Evolutionary conservation across 1,140 invertebrate species (phyloP), one percentile per base, ranked within the genome.

Genomic region (Pollicipes pollicipes): DNA sequence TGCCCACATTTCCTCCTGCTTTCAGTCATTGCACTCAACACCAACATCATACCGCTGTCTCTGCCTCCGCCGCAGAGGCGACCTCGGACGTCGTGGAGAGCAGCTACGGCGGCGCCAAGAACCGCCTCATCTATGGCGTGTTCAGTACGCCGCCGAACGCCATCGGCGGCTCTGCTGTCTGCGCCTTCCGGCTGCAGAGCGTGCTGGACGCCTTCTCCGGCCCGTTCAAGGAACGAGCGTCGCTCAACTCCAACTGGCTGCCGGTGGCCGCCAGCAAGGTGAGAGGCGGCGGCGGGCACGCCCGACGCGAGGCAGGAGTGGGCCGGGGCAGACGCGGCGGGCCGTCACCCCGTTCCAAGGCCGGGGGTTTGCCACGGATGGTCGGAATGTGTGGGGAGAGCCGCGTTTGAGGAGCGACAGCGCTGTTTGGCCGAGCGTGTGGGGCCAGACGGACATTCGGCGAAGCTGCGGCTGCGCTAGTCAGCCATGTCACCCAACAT

Each of bases 111-210:
- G 83, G 83, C 16, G 82, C 85, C 45, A 75, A 77, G 69, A 83
- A 83, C 3, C 81, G 94, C 77, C 84, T 98, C 76, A 87, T 99
- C 45, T 99, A 98, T 81, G 95, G 88, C 21, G 90, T 98, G 3
- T 95, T 98, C 79, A 97, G 91, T 64, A 99, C 97, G 0, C 91
- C 95, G 4, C 86, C 87, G 58, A 98, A 98, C 79, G 91, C 92
- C 66, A 95, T 99, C 77, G 88, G 90, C 3, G 96, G 83, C 68
- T 85, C 84, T 6, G 85, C 85, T 0, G 80, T 87, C 8, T 87
- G 85, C 77, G 83, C 84, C n/a, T 87, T 84, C 76, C 77, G 77
- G 24, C 79, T 84, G 75, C 74, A 78, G 74, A 91, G 91, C 77
- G 89, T 99, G 71, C 82, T 91, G 72, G 85, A 88, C 68, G 88